phyloP scores from a whole-genome alignment of 37 sponge, comb jelly and placozoan species.

The Diacarnus erythraeanus region DNA sequence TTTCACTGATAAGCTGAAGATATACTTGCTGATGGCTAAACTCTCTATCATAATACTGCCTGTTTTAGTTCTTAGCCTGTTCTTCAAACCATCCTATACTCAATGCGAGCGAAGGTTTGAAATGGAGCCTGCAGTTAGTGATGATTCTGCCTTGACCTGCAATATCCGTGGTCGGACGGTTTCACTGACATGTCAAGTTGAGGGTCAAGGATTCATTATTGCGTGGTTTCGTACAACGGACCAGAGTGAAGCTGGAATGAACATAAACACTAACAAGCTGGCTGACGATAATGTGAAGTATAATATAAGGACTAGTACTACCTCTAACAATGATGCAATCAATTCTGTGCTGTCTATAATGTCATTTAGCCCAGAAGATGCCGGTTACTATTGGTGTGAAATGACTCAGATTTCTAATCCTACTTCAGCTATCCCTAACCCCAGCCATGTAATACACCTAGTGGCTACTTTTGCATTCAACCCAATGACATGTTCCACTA shows the following conservation, averaged over 20 bases:
- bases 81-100: not conserved
- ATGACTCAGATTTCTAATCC: not conserved
- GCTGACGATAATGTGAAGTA: not conserved
- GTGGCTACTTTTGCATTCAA: not conserved
- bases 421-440: not conserved
- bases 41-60: too few relatives aligned
- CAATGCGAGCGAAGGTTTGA: not conserved
- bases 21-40: too few relatives aligned
- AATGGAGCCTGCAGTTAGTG: not conserved
- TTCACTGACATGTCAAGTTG: not conserved
- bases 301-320: not conserved
- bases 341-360: not conserved
- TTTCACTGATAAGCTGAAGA: too few relatives aligned
- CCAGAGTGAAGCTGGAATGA: not conserved
- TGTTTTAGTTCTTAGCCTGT: not conserved
- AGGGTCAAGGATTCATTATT: not conserved
- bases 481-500: too few relatives aligned
- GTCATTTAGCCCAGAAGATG: not conserved
- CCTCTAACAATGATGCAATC: not conserved
- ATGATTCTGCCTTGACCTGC: not conserved
- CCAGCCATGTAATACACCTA: not conserved
- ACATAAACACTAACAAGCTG: too few relatives aligned
- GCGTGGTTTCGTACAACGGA: not conserved
- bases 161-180: not conserved
- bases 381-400: not conserved